phyloP scores from a whole-genome alignment of 53 echinoderm and acorn worm genomes.

The Paelopatides confundens region DNA sequence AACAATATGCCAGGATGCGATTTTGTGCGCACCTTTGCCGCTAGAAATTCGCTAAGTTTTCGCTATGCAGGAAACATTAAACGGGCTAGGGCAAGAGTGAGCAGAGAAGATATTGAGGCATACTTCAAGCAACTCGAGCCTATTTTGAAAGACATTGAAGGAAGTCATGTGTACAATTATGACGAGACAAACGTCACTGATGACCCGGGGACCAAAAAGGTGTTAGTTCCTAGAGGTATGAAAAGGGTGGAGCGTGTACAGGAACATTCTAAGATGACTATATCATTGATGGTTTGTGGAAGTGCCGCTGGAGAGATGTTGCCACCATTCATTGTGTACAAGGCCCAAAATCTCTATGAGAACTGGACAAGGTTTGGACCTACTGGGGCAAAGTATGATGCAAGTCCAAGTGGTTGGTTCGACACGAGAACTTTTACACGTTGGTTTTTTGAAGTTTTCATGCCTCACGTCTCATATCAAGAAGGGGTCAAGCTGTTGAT shows the following conservation, averaged over 20 bases:
- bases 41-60: not conserved
- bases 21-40: not conserved
- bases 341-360: not conserved
- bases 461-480: not conserved
- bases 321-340: not conserved
- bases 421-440: not conserved
- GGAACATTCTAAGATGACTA: not conserved
- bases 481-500: not conserved
- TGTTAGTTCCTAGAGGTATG: not conserved
- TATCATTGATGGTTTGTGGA: not conserved
- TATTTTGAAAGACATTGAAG: not conserved
- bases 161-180: not conserved
- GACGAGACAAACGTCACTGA: slow-evolving; percentile 40
- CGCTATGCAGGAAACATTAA: not conserved
- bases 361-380: slow-evolving; percentile 22
- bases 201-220: slow-evolving; percentile 22
- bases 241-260: not conserved
- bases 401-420: slow-evolving; percentile 16
- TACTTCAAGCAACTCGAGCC: not conserved
- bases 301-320: not conserved
- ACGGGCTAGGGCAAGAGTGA: not conserved
- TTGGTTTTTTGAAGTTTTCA: not conserved
- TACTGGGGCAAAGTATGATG: not conserved
- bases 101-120: not conserved
- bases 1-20: not conserved